Base-by-base conservation (phyloP, 2,113 vertebrate genomes). In the Notothenia coriiceps region DNA sequence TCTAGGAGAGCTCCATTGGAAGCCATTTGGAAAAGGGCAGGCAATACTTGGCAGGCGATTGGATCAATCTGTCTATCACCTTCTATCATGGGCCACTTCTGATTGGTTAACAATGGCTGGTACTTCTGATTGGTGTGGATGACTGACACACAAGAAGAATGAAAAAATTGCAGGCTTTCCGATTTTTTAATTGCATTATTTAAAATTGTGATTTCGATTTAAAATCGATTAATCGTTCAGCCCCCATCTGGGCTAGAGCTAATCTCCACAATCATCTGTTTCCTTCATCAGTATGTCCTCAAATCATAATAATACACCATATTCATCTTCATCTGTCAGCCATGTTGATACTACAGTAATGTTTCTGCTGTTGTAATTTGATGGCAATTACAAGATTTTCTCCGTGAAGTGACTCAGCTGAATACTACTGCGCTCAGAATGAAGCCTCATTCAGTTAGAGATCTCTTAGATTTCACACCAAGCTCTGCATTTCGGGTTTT, bases 321-420 rank as follows among this genome's bases (percentile, higher is more conserved):
- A 63, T 52, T 75, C 85, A 55, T 75, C 73, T 43, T 89, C 85
- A 72, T 86, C 67, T 74, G 79, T 88, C 84, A 49, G 76, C 79
- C 67, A 66, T 85, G 80, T 84, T 89, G 77, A 70, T 70, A 5
- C 70, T 63, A 70, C 29, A 74, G 71, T 78, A 68, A 66, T 79
- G 46, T 70, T 80, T 70, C 49, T 54, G 18, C 79, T 65, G 40
- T 43, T 86, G 17, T 82, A 69, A 82, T 75, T 72, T 67, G 29
- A 70, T 70, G 35, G 52, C 56, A 69, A 56, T 85, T 83, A 63
- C 60, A 71, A 49, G n/a, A 17, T 52, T 77, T 76, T 13, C 69
- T 83, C 71, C n/a, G 14, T 74, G 54, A 76, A 85, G 76, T 79
- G 75, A 74, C 71, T 85, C 67, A 70, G 65, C 67, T 80, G 74